phyloP scores from a whole-genome alignment of 23 tunicate genomes.

The Styela plicata region DNA sequence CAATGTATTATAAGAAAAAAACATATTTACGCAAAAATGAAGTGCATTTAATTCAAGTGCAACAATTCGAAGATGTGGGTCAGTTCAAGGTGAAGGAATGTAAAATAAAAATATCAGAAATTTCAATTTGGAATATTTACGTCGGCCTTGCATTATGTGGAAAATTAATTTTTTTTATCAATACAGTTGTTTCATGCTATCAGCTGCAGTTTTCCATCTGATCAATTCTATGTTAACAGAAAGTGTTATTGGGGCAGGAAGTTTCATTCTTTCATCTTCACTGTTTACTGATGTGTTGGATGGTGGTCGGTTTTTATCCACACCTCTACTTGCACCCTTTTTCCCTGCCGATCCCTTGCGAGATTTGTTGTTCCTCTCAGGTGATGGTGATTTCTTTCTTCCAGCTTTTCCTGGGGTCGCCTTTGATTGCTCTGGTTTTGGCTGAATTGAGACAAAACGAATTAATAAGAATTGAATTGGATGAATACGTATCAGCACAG shows the following conservation, averaged over 20 bases:
- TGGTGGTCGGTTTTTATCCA: conserved; percentile 2
- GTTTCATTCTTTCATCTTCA: conserved; percentile 21
- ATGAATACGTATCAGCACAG: no score
- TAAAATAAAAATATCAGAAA: no score
- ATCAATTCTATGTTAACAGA: conserved; percentile 47
- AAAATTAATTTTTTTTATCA: no score
- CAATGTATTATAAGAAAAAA: no score
- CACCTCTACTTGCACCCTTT: conserved; percentile 18
- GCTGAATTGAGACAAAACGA: no score
- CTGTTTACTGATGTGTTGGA: conserved; percentile 11
- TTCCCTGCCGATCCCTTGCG: neutral
- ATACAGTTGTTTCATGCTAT: conserved; percentile 36
- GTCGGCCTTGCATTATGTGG: no score
- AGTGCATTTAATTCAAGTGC: no score
- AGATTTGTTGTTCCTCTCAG: conserved; percentile 3
- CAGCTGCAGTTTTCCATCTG: conserved; percentile 73
- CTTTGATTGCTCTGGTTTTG: conserved; percentile 7
- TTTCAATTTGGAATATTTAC: no score
- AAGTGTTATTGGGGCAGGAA: conserved; percentile 65
- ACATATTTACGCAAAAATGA: no score
- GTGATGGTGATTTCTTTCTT: neutral
- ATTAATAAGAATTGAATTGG: no score
- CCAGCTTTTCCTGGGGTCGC: neutral
- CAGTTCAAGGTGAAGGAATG: no score
- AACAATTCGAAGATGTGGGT: no score